Conservation (phyloP, 2,888 invertebrate species). For the Gisinianus flammeolus region DNA sequence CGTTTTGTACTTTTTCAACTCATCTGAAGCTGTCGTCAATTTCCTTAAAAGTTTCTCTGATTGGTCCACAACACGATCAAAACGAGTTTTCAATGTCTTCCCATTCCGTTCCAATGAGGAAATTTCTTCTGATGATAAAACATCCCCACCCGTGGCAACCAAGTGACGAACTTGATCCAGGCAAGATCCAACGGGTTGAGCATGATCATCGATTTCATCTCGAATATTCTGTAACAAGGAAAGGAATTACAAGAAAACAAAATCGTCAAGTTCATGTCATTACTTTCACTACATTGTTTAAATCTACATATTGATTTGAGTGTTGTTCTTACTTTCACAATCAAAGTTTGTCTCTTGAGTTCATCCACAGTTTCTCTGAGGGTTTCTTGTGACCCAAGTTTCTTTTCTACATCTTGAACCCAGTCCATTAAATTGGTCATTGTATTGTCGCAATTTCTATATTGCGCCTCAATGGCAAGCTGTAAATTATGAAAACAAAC, state of each 20-base stretch:
- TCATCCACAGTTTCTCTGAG: conserved; percentile 86
- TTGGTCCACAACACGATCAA: conserved; percentile 80
- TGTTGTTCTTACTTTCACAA: conserved; percentile 78
- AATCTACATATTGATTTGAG: too few relatives aligned
- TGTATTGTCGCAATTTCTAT: conserved; percentile 87
- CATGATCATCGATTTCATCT: conserved; percentile 86
- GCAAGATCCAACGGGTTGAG: conserved; percentile 81
- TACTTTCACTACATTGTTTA: too few relatives aligned
- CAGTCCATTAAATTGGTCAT: conserved; percentile 83
- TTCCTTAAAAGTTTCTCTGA: conserved; percentile 78
- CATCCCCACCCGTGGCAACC: conserved; percentile 86
- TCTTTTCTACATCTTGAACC: conserved; percentile 83
- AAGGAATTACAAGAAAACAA: background rate
- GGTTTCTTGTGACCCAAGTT: conserved; percentile 82
- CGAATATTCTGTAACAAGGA: conserved; percentile 74
- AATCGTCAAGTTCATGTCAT: too few relatives aligned
- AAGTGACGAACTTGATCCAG: conserved; percentile 89
- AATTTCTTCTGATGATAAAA: conserved; percentile 90
- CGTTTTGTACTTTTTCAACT: conserved; percentile 78
- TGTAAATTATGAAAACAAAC: conserved; percentile 65
- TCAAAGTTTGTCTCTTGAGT: conserved; percentile 85
- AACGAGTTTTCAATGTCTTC: conserved; percentile 79
- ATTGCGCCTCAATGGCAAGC: conserved; percentile 96
- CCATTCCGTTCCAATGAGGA: conserved; percentile 85
- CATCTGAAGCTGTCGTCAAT: conserved; percentile 80